These are phyloP conservation scores for Neogobius melanostomus DNA, from an alignment of 2,113 vertebrate species.

Conservation along the genomic window DNA sequence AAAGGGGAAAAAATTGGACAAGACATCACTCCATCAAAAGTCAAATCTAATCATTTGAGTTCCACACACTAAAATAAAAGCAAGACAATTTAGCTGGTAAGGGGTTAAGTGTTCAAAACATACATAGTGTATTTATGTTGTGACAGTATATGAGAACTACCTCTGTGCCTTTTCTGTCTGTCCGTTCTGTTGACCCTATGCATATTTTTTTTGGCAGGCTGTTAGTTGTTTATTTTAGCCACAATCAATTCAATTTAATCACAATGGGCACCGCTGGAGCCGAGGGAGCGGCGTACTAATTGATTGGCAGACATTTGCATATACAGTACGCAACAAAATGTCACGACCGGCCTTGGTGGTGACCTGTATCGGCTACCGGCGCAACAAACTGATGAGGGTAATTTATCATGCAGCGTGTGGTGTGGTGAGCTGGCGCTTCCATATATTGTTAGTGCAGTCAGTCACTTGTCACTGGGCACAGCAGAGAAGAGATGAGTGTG, in stretches of 20 bases:
- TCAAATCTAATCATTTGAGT: not conserved
- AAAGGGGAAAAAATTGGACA: not conserved
- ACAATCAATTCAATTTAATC: constrained; percentile 81
- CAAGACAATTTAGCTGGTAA: not conserved
- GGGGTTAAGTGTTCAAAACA: not conserved
- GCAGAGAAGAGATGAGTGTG: constrained; percentile 30
- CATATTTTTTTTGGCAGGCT: constrained; percentile 50
- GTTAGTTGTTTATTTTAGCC: constrained; percentile 68
- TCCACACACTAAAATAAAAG: not conserved
- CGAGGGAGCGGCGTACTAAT: constrained; percentile 61
- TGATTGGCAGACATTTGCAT: constrained; percentile 84
- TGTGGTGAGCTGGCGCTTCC: constrained; percentile 51
- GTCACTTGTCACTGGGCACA: constrained; percentile 74
- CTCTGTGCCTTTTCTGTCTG: constrained; percentile 12
- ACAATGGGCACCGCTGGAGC: constrained; percentile 60
- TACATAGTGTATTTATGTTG: not conserved
- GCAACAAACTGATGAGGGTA: constrained; percentile 81
- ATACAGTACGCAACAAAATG: constrained; percentile 80
- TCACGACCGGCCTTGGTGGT: constrained; percentile 73
- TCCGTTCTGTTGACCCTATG: constrained; percentile 61
- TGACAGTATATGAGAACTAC: not conserved
- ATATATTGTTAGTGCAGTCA: constrained; percentile 74
- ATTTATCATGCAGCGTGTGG: constrained; percentile 76
- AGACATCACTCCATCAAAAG: too few species aligned
- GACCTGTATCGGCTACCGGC: constrained; percentile 76